Evolutionary conservation across 2,888 invertebrate species (phyloP), one percentile per base, ranked within the genome.

Genomic region (Caradrina clavipalpis): DNA sequence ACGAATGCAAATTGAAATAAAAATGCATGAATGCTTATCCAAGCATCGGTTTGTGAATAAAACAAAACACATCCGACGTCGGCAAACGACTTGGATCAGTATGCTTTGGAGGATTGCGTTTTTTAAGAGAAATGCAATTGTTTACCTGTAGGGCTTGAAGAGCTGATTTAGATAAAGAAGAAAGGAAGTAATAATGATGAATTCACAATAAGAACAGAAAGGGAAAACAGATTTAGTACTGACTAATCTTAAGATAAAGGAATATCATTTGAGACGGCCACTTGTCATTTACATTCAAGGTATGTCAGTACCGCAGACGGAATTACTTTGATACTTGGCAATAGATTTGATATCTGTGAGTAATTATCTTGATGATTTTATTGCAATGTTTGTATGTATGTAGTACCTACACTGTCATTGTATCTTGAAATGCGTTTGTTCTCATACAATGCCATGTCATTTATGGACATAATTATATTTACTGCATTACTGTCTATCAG

Each of bases 1-100:
- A 78, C 80, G 78, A 80, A 85, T 86, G 87, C 81, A 89, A 89
- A 91, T 91, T 90, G 90, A 92, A 89, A 91, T 90, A 90, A 89
- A 91, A 91, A 91, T 90, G 88, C 87, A 92, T 86, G 88, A 87
- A 87, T 83, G 87, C 84, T 88, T 88, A 88, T 88, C 88, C 86
- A 73, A 75, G 76, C 81, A 86, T 86, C 83, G 83, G 85, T 86
- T 85, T 87, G 85, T 90, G 88, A 91, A 92, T 92, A 91, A 92
- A 91, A 90, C 88, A 92, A 85, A 76, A 84, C 81, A 79, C 77
- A 83, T 83, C 81, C 81, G 73, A 76, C 66, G 39, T 39, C 39
- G 69, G 73, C 85, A 77, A 80, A 78, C 79, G 73, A 81, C 76
- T 81, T 76, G 66, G 71, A 78, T 80, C 78, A 73, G 72, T 73